Conservation (phyloP, 2,113 vertebrate species). For the Centropristis striata region DNA sequence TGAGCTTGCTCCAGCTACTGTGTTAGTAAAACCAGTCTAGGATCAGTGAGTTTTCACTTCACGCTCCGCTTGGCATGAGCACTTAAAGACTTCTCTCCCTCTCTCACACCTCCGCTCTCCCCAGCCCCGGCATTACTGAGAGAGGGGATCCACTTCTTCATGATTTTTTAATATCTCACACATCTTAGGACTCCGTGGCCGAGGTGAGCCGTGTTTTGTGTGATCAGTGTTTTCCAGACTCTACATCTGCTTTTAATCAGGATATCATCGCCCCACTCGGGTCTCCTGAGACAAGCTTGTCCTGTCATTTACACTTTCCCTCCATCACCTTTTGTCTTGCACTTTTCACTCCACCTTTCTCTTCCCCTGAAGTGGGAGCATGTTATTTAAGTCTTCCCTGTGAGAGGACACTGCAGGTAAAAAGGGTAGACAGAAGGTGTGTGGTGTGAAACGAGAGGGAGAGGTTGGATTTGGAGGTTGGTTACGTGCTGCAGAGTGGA, state of each 20-base stretch:
- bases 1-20: background rate
- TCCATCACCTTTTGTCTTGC: conserved; percentile 51
- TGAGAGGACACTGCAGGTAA: conserved; percentile 20
- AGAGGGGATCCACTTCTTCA: conserved; percentile 52
- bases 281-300: conserved; percentile 36
- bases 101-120: conserved; percentile 42
- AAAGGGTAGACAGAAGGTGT: conserved; percentile 26
- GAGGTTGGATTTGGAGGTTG: conserved; percentile 36
- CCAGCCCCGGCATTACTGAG: conserved; percentile 38
- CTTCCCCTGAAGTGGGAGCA: conserved; percentile 41
- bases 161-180: conserved; percentile 76
- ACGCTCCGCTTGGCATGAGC: conserved; percentile 66
- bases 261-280: conserved; percentile 52
- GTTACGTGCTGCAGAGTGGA: conserved; percentile 9
- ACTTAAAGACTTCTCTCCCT: conserved; percentile 57
- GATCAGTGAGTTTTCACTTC: conserved; percentile 56
- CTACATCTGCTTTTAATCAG: conserved; percentile 77
- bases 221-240: conserved; percentile 72
- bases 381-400: conserved; percentile 44
- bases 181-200: conserved; percentile 58
- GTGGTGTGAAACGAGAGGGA: conserved; percentile 31
- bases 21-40: conserved; percentile 4
- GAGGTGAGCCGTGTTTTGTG: conserved; percentile 68
- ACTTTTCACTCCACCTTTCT: conserved; percentile 31
- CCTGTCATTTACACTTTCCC: conserved; percentile 35